A percentile compares a stretch with the other conserved stretches of the same genome.
Conservation (phyloP, 1,140 invertebrate genomes). For the Magallana ariakensis region DNA sequence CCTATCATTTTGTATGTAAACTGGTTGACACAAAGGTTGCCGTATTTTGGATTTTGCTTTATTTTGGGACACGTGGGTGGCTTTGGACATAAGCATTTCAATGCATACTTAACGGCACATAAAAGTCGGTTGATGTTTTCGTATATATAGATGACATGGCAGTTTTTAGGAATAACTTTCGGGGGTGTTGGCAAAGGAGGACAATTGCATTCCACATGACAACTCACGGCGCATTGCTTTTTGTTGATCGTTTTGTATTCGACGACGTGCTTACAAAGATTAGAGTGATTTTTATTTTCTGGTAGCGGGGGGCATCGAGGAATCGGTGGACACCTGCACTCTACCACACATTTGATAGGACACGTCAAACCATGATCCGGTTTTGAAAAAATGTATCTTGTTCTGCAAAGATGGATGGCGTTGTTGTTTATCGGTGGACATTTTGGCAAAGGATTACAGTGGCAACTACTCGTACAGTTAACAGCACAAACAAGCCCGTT, state of each 20-base stretch:
- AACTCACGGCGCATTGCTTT: not conserved
- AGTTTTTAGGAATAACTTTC: conserved; percentile 10
- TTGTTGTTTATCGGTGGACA: not conserved
- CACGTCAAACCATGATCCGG: not conserved
- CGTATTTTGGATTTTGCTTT: conserved; percentile 14
- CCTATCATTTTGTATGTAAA: conserved; percentile 16
- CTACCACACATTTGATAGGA: conserved; percentile 17
- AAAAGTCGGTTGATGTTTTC: not conserved
- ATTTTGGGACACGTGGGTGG: conserved; percentile 10
- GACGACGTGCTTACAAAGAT: not conserved
- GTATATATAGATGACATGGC: not conserved
- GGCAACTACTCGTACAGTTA: conserved; percentile 4
- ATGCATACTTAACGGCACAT: not conserved
- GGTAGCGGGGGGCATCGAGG: not conserved
- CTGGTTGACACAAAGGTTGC: not conserved
- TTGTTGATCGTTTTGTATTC: not conserved
- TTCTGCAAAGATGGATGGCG: not conserved
- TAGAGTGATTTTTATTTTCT: not conserved
- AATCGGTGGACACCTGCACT: not conserved
- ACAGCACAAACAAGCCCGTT: conserved; percentile 1
- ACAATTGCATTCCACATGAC: conserved; percentile 2
- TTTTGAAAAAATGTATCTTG: conserved; percentile 28
- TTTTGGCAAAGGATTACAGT: conserved; percentile 23
- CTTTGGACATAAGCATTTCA: conserved; percentile 24
- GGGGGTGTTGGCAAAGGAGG: conserved; percentile 12